Base-by-base conservation (phyloP, 2,113 vertebrate genomes). In the Cercocebus atys region DNA sequence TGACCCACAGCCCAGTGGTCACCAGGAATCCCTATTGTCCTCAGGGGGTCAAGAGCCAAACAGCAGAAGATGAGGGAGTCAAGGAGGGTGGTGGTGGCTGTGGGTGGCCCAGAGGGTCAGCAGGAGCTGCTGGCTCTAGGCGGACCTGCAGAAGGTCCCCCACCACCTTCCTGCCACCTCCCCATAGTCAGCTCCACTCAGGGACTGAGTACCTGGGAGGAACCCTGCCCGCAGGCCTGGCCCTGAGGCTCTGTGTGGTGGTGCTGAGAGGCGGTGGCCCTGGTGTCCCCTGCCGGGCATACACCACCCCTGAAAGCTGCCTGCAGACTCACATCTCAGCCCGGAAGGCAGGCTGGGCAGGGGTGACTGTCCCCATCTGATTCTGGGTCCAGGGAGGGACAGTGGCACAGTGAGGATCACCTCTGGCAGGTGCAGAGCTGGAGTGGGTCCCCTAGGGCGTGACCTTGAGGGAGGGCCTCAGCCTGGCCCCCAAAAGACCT, bases 11-110 rank as follows among this genome's bases (percentile, higher is more conserved):
- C 16, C 32, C 38, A 32, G 79, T 13, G 83, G 73, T 97, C 55
- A 84, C 32, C 86, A 91, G 89, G 89, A 83, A 95, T 50, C 66
- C 23, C 66, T 82, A 68, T 22, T 93, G 87, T 97, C 68, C 83
- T 92, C 17, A 45, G 78, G 43, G 47, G 73, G 75, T 59, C 40
- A 86, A 88, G 40, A 43, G 80, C 12, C 40, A 76, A 30, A 20
- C 14, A 57, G 80, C 75, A n/a, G n/a, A 32, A 81, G 64, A 43
- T 0, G 4, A 57, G 10, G 82, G n/a, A 23, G 38, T 32, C 0
- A 3, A 47, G n/a, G 59, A 90, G 43, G 35, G 10, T 7, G 1
- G 0, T 11, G 18, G 83, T 12, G 45, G 25, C 70, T 2, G 0
- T 5, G 27, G 80, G 72, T 5, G 4, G 47, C 57, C n/a, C 79